Evolutionary conservation across 2,888 invertebrate genomes (phyloP), one percentile per base, ranked within the genome.

Genomic region (Lottia gigantea): DNA sequence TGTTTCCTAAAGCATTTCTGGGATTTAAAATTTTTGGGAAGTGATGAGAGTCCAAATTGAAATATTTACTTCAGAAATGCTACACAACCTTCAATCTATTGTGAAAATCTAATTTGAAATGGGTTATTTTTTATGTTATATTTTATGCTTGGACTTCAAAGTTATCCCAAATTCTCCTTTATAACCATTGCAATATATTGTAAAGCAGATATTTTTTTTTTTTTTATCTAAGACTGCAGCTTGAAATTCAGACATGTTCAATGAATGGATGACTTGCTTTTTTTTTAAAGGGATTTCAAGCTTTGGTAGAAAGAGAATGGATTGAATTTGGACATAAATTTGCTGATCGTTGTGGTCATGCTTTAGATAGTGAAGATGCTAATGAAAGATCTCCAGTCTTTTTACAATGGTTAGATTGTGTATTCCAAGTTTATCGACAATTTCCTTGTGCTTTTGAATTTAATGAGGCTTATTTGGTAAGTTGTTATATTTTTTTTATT

Each of bases 271-370:
- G 16, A 23, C 46, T 73, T 74, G 72, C 64, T 71, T 74, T 76
- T 78, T 79, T 88, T 4, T n/a, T n/a, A n/a, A 88, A 96, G 95
- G 98, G 97, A 74, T 98, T 98, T 90, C 94, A 95, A 85, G 92
- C 95, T 67, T 91, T 99, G 71, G 94, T 98, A 70, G 96, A 98
- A 90, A 92, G 96, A 72, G 98, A 99, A 88, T 99, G 98, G 98
- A 90, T 98, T 55, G 96, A 95, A 87, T 99, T 95, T 90, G 98
- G 98, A 0, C 98, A 99, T 90, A 98, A 98, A 90, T 98, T 98
- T 90, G 95, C 95, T 8, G 98, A 98, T 90, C 93, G 98, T 67
- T 96, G 96, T 88, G 91, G 91, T 23, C 88, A 89, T 73, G 88
- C 86, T 40, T 76, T 80, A 8, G 78, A 93, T 16, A 91, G 92